Evolutionary conservation across 2,888 invertebrate species (phyloP).

Genomic region (Empis stercorea): DNA sequence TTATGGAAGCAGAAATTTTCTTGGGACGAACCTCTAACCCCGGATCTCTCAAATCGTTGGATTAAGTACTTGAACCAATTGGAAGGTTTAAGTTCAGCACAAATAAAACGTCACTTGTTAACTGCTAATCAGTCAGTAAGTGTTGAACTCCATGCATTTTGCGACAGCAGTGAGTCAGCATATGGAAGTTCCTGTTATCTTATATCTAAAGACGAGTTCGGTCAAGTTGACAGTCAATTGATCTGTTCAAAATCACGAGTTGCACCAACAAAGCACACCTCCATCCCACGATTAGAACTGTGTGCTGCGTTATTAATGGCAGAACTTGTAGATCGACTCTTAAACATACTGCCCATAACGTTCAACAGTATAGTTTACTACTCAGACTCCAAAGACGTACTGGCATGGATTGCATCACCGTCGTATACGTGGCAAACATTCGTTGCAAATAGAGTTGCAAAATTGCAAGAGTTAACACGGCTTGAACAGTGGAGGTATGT

Average conservation of each 20-base stretch:
- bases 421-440: slow-evolving; percentile 8
- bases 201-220: background rate
- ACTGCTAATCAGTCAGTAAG: background rate
- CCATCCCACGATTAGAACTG: slow-evolving; percentile 6
- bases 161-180: slow-evolving; percentile 2
- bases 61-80: background rate
- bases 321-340: slow-evolving; percentile 4
- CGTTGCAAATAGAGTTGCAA: slow-evolving; percentile 6
- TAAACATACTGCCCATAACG: background rate
- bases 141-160: slow-evolving; percentile 4
- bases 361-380: slow-evolving; percentile 1
- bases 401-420: background rate
- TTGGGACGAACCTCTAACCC: background rate
- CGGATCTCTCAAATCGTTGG: background rate
- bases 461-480: slow-evolving; percentile 3
- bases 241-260: slow-evolving; percentile 9
- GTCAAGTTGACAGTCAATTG: background rate
- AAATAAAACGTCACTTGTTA: background rate
- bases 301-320: slow-evolving; percentile 6
- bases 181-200: slow-evolving; percentile 5
- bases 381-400: slow-evolving; percentile 2
- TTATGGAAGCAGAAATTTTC: slow-evolving; percentile 2
- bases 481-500: slow-evolving; percentile 6
- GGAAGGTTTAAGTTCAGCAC: background rate
- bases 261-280: slow-evolving; percentile 5